Evolutionary conservation across 2,888 invertebrate genomes (phyloP), one percentile per base, ranked within the genome.

Genomic region (Yponomeuta sedellus): DNA sequence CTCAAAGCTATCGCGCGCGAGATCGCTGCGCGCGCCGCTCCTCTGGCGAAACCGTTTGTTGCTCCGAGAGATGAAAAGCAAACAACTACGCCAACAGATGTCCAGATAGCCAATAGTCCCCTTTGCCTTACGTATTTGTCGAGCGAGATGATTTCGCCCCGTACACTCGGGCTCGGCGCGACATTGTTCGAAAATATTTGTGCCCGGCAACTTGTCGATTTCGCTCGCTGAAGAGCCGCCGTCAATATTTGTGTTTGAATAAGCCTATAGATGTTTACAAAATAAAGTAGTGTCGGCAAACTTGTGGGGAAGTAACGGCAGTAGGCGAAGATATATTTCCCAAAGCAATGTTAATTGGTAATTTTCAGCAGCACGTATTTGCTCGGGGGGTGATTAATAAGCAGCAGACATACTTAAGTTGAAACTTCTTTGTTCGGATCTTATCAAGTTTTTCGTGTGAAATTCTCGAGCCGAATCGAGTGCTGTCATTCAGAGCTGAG

Each of bases 51-150:
- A 71, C 70, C 84, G 86, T 83, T 83, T 86, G 86, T 86, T 82
- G 86, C 85, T 83, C 74, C 78, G 80, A 86, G 88, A 88, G 85
- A 90, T 90, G 90, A 89, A 90, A 90, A 80, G 87, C 79, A 89
- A 90, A 90, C 90, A 90, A 78, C 78, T 81, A 77, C 78, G 82
- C 85, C 79, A 83, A 82, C 88, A 88, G 86, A 89, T 88, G 89
- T 88, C 88, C 90, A 88, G 89, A 88, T 90, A 89, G 88, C 86
- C 89, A 88, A 89, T 88, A 85, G 82, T 10, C 58, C 59, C 40
- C 59, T 59, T 65, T 65, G 64, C 64, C 57, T 56, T 28, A 22
- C 28, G 77, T 89, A 86, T 89, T 89, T 89, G 86, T 79, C 73
- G 75, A 85, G 77, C 82, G 77, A 87, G 81, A 89, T 89, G 88